Evolutionary conservation across 2,797 vertebrate species (phyloP), one percentile per base, ranked within the genome.

Genomic region (Cuculus canorus): DNA sequence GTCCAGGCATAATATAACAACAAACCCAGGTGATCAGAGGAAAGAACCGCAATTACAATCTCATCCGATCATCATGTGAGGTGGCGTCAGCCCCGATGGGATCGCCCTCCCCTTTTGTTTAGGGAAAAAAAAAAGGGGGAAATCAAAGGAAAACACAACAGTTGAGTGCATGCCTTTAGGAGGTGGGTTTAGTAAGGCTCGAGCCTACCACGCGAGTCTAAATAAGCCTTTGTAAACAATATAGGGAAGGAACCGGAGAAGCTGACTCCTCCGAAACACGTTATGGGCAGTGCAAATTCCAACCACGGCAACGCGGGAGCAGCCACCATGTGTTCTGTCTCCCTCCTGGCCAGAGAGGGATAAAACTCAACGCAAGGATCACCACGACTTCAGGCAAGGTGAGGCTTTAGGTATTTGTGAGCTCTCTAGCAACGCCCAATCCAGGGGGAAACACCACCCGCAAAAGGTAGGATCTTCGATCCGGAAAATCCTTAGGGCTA

Each of bases 381-480:
- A 10, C 35, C 8, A 39, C 2, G 33, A 19, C 10, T 41, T 13
- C 33, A 73, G 64, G 30, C 5, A 57, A 50, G 9, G 28, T 1
- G 2, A 39, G 47, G 37, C 17, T 18, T 47, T 0, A 56, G 93
- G 39, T 56, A 54, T 54, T 79, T 59, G 47, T 1, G 3, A 66
- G 3, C 28, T 33, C 11, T 4, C 3, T 1, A 21, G 7, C 39
- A 47, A 53, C 39, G 2, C 32, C n/a, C 32, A 45, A 7, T 10
- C 60, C 68, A 1, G 0, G 1, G 4, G 17, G 56, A 73, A 71
- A 75, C 1, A 1, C 0, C 25, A 66, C 2, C 18, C 0, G 2
- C 6, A 0, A 63, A 63, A 4, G 13, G 6, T 1, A 37, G 68
- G 27, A 24, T 60, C 33, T 45, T 37, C 6, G 37, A 1, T 5